phyloP scores from a whole-genome alignment of 2,888 invertebrate species.

The Deilephila porcellus region DNA sequence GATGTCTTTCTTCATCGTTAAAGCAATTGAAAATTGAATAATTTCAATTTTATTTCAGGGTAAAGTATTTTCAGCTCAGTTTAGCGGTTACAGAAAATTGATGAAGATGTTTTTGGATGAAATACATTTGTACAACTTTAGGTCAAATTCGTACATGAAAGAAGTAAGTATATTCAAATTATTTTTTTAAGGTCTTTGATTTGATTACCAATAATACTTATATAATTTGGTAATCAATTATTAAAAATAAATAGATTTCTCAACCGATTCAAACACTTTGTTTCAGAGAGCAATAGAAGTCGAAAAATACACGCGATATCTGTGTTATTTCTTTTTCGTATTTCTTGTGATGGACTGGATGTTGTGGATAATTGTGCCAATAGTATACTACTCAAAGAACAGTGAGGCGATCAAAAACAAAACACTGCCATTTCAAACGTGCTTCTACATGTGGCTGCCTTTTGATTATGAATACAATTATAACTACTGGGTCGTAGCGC shows the following conservation, averaged over 20 bases:
- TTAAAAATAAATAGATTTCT: no score
- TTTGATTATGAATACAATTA: constrained; percentile 55
- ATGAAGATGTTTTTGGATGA: constrained; percentile 23
- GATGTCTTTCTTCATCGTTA: neutral
- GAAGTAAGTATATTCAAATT: neutral
- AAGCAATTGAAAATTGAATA: neutral
- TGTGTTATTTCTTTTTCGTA: constrained; percentile 31
- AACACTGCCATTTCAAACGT: constrained; percentile 49
- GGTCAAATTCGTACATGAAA: constrained; percentile 6
- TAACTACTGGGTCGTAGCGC: constrained; percentile 44
- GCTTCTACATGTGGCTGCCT: constrained; percentile 54
- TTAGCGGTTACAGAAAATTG: neutral
- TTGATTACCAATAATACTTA: no score
- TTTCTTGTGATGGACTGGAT: constrained; percentile 33
- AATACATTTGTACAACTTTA: constrained; percentile 28
- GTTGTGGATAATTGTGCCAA: constrained; percentile 37
- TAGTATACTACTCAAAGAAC: constrained; percentile 38
- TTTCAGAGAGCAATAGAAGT: constrained; percentile 37
- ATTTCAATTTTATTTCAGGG: constrained; percentile 4
- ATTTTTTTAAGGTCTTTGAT: no score
- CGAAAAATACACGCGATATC: constrained; percentile 36
- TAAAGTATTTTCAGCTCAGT: constrained; percentile 15
- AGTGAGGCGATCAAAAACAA: constrained; percentile 47
- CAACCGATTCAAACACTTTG: neutral
- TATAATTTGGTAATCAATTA: no score